Evolutionary conservation across 1,140 invertebrate species (phyloP).

Genomic region (Dinoponera quadriceps): DNA sequence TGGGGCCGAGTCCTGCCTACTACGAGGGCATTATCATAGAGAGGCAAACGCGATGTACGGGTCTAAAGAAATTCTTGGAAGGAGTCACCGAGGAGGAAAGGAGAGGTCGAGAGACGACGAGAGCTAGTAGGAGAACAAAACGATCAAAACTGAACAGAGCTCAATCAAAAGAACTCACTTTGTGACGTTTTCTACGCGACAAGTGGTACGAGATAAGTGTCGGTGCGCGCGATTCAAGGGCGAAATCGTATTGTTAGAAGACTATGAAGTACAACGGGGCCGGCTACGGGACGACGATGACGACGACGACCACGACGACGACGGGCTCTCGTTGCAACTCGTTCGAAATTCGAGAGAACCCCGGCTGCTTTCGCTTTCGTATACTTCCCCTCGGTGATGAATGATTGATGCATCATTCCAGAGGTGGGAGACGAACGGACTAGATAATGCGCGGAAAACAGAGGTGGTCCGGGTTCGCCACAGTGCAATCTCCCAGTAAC

Average conservation of each 20-base stretch:
- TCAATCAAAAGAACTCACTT: constrained; percentile 80
- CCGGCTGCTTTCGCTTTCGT: constrained; percentile 69
- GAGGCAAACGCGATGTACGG: constrained; percentile 63
- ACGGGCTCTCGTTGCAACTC: constrained; percentile 69
- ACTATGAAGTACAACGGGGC: constrained; percentile 68
- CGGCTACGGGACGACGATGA: constrained; percentile 39
- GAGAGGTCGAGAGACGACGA: constrained; percentile 56
- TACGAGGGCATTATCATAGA: constrained; percentile 83
- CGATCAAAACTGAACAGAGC: constrained; percentile 75
- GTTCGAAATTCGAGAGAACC: constrained; percentile 78
- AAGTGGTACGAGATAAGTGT: constrained; percentile 54
- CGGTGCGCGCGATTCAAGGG: constrained; percentile 60
- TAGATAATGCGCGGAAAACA: constrained; percentile 66
- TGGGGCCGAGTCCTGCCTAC: constrained; percentile 83
- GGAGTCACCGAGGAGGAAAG: constrained; percentile 49
- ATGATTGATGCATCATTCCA: constrained; percentile 37
- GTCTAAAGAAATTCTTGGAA: constrained; percentile 25
- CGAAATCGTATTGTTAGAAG: constrained; percentile 69
- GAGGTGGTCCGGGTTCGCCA: constrained; percentile 74
- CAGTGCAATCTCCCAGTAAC: constrained; percentile 85
- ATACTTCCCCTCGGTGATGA: constrained; percentile 21
- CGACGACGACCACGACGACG: constrained; percentile 25
- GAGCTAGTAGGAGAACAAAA: constrained; percentile 58
- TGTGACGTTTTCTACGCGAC: constrained; percentile 63
- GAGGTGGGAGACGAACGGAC: constrained; percentile 34